Evolutionary conservation across 2,888 invertebrate species (phyloP), one percentile per base, ranked within the genome.

Genomic region (Dendrolimus houi): DNA sequence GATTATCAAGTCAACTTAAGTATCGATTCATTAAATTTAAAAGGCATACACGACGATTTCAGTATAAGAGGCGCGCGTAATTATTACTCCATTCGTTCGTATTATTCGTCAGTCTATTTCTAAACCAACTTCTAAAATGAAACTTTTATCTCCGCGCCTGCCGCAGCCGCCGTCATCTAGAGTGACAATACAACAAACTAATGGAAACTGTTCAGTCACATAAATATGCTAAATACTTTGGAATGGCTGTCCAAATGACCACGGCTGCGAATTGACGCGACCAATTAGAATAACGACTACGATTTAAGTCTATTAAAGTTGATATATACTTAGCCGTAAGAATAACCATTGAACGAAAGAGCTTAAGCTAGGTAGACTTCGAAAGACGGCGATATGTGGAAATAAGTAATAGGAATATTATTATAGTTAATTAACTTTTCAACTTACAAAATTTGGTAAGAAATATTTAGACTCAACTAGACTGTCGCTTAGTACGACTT

Each of bases 31-130:
- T 29, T 29, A 3, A 6, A 29, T 6, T 29, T 29, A 29, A 29
- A 6, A 63, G 61, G 59, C 55, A 41, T 54, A 41, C 41, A 54
- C 29, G 55, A 53, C 41, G 41, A 58, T 62, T 61, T 60, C 66
- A 61, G 59, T 55, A 60, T 61, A 64, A 60, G 60, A 67, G 64
- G 62, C 60, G 62, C 68, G 67, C 62, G 57, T 64, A 63, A 65
- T 65, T 65, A 67, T 67, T 69, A 66, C 68, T 58, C 61, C 62
- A 56, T 57, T 60, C n/a, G n/a, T n/a, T n/a, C n/a, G n/a, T n/a
- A n/a, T n/a, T n/a, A n/a, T n/a, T n/a, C 64, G 70, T 83, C 85
- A 83, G 84, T 84, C 83, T 84, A 79, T 77, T 75, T 68, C 70
- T 73, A 74, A 67, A 72, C 69, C 72, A 71, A 79, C 71, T 74